Conservation (phyloP, 2,888 invertebrate genomes). For the Eupithecia centaureata region DNA sequence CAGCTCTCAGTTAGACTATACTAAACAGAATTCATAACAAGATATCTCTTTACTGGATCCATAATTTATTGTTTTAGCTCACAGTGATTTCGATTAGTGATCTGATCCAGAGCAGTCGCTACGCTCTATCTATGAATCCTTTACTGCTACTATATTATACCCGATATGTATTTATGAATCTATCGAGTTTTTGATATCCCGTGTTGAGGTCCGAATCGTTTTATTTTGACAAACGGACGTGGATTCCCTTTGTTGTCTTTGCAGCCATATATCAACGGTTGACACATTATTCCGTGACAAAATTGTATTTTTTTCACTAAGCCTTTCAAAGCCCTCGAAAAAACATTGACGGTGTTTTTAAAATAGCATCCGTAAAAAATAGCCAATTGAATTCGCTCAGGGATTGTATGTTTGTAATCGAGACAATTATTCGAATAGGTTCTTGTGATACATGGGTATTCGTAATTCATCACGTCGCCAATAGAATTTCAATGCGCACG, state of each 20-base stretch:
- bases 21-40: not conserved
- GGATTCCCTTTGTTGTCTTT: slow-evolving; percentile 73
- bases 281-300: slow-evolving; percentile 65
- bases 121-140: slow-evolving; percentile 6
- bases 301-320: slow-evolving; percentile 45
- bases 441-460: slow-evolving; percentile 57
- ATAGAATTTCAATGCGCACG: slow-evolving; percentile 79
- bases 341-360: slow-evolving; percentile 6
- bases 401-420: slow-evolving; percentile 47
- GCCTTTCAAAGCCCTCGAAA: slow-evolving; percentile 4
- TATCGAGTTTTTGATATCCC: slow-evolving; percentile 59
- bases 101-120: slow-evolving; percentile 47
- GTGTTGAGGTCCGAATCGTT: slow-evolving; percentile 72
- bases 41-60: not conserved
- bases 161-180: slow-evolving; percentile 31
- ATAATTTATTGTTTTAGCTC: not conserved
- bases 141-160: not conserved
- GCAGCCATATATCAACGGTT: slow-evolving; percentile 73
- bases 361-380: not conserved
- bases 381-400: slow-evolving; percentile 42
- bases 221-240: slow-evolving; percentile 79
- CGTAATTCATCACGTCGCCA: slow-evolving; percentile 76
- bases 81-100: slow-evolving; percentile 50
- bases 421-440: slow-evolving; percentile 69
- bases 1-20: not conserved